phyloP scores from a whole-genome alignment of 2,888 invertebrate species.

The Cryptus viduatorius region DNA sequence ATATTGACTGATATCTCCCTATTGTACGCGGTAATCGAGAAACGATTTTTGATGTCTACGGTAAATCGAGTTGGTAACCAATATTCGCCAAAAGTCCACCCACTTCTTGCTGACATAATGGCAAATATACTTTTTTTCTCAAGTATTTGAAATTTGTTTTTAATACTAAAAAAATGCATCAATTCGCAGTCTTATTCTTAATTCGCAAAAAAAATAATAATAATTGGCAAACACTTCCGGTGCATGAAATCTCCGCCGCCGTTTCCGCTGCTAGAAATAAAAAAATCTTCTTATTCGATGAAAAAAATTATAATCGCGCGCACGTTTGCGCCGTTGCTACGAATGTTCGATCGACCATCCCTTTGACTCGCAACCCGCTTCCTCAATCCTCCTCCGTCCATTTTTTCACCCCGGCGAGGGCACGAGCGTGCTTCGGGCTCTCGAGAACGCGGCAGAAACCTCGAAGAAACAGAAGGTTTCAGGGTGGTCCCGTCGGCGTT shows the following conservation, averaged over 20 bases:
- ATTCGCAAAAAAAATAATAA: too few relatives aligned
- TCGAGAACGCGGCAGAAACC: conserved; percentile 62
- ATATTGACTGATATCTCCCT: conserved; percentile 75
- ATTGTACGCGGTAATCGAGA: conserved; percentile 60
- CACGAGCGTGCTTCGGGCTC: conserved; percentile 52
- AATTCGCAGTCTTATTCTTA: too few relatives aligned
- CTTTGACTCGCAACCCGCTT: conserved; percentile 12
- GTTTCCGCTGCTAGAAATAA: background rate
- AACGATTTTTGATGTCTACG: conserved; percentile 7
- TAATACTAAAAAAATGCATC: background rate
- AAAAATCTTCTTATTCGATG: background rate
- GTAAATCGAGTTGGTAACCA: background rate
- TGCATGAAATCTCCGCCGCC: background rate
- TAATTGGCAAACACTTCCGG: background rate
- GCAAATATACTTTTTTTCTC: background rate
- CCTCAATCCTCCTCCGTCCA: background rate
- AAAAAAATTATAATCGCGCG: background rate
- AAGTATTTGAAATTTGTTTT: background rate
- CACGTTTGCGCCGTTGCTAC: background rate
- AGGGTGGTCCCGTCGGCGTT: conserved; percentile 80
- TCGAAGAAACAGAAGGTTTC: conserved; percentile 70
- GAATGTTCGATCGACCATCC: conserved; percentile 10
- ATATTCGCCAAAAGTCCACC: conserved; percentile 12
- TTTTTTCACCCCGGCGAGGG: conserved; percentile 29
- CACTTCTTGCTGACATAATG: background rate